Conservation (phyloP, 2,888 invertebrate species). For the Sthenelais limicola region DNA sequence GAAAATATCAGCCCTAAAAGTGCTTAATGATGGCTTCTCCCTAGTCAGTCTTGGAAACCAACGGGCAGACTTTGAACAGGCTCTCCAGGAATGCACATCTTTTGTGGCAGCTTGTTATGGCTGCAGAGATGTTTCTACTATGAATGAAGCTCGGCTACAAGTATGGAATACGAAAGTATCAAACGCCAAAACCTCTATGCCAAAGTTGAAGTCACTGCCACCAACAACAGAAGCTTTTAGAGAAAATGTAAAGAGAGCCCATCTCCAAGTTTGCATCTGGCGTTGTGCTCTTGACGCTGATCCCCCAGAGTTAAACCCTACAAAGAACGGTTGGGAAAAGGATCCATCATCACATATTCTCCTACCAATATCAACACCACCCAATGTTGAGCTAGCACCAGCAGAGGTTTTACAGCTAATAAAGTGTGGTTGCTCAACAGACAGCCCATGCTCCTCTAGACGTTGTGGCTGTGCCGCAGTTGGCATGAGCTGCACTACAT, state of each 20-base stretch:
- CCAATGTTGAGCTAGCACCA: not conserved
- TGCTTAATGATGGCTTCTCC: not conserved
- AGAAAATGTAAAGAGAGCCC: not conserved
- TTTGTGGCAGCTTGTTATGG: not conserved
- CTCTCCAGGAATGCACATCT: not conserved
- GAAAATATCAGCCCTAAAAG: not conserved
- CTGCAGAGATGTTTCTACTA: not conserved
- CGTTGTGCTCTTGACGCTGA: conserved; percentile 1
- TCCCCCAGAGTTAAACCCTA: not conserved
- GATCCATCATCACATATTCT: not conserved
- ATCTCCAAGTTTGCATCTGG: conserved; percentile 19
- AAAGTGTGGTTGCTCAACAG: conserved; percentile 1
- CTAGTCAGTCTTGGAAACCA: not conserved
- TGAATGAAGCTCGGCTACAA: not conserved
- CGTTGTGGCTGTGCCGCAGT: not conserved
- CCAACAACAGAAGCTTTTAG: conserved; percentile 11
- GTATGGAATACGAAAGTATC: not conserved
- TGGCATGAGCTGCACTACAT: not conserved
- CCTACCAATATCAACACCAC: conserved; percentile 4
- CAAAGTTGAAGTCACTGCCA: conserved; percentile 12
- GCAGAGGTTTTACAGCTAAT: conserved; percentile 5
- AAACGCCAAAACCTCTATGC: not conserved
- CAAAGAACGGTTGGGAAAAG: not conserved
- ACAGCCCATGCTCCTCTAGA: not conserved
- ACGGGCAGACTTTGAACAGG: not conserved